These are phyloP conservation scores for Mechanitis mazaeus DNA, from an alignment of 2,888 invertebrate genomes.

Conservation along the genomic window DNA sequence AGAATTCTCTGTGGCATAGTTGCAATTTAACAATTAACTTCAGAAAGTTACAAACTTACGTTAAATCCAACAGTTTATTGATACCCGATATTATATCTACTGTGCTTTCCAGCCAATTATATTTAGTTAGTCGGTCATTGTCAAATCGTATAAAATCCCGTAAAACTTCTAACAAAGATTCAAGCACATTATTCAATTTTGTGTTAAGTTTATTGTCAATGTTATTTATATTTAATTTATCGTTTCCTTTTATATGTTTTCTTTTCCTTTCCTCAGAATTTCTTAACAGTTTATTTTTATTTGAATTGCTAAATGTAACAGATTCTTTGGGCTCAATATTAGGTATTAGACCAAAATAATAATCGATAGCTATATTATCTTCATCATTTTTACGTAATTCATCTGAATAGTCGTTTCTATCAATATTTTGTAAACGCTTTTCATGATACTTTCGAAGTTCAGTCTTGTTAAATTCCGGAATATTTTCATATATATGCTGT, in stretches of 20 bases:
- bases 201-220: slow-evolving; percentile 7
- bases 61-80: slow-evolving; percentile 41
- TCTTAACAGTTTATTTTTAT: background rate
- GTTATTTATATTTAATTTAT: slow-evolving; percentile 11
- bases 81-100: slow-evolving; percentile 51
- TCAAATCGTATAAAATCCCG: slow-evolving; percentile 45
- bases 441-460: slow-evolving; percentile 5
- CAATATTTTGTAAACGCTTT: background rate
- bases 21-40: background rate
- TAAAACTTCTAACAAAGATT: slow-evolving; percentile 40
- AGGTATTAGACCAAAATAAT: slow-evolving; percentile 35
- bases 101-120: slow-evolving; percentile 55
- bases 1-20: too few species aligned
- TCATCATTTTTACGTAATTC: slow-evolving; percentile 9
- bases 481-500: slow-evolving; percentile 32
- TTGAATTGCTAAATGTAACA: background rate
- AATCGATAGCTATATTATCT: slow-evolving; percentile 34
- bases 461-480: slow-evolving; percentile 9
- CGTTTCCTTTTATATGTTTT: too few species aligned
- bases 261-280: too few species aligned
- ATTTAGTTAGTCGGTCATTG: slow-evolving; percentile 40
- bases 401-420: slow-evolving; percentile 6
- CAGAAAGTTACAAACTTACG: slow-evolving; percentile 41
- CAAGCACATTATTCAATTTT: slow-evolving; percentile 27
- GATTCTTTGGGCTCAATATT: background rate